phyloP scores from a whole-genome alignment of 2,797 vertebrate genomes.

The Coendou prehensilis region DNA sequence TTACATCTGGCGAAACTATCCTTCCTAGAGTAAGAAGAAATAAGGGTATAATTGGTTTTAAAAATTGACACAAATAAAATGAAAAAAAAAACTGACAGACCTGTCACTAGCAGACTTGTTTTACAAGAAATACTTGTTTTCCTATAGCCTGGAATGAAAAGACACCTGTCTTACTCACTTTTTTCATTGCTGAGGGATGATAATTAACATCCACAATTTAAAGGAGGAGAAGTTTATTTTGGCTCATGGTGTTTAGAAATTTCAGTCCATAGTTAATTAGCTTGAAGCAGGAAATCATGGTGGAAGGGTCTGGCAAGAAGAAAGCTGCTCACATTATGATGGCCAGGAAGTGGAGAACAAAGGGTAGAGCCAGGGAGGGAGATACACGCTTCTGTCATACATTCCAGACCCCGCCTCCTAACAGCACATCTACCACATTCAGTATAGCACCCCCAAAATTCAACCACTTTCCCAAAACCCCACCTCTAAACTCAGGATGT shows the following conservation, averaged over 20 bases:
- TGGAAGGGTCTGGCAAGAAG: background rate
- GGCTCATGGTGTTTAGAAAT: background rate
- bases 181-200: background rate
- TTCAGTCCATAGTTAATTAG: background rate
- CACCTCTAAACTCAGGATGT: background rate
- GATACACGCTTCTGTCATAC: background rate
- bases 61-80: background rate
- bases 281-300: background rate
- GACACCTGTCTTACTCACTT: background rate
- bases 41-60: background rate
- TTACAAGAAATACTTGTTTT: background rate
- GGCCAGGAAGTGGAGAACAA: background rate
- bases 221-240: background rate
- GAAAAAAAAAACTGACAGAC: background rate
- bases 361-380: background rate
- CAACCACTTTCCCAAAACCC: background rate
- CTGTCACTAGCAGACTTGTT: background rate
- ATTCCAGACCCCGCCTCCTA: background rate
- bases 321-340: background rate
- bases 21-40: background rate
- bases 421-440: background rate
- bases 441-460: background rate
- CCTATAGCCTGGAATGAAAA: background rate
- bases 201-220: background rate
- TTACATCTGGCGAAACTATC: background rate